Evolutionary conservation across 2,113 vertebrate species (phyloP).

Genomic region (Mixornis gularis): DNA sequence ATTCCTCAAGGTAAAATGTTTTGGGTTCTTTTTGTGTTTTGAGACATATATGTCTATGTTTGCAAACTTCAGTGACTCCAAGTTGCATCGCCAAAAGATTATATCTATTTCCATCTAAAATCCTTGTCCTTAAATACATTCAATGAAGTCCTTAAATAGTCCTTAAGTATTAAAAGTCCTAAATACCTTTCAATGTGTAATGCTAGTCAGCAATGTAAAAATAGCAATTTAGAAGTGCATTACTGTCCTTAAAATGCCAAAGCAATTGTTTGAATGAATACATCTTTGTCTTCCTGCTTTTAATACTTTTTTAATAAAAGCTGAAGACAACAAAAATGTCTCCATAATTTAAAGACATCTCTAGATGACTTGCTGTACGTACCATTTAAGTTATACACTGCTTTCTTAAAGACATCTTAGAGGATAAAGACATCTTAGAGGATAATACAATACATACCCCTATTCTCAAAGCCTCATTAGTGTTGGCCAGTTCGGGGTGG

Average conservation of each 20-base stretch:
- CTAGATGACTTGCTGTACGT: background rate
- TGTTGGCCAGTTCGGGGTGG: fast-evolving
- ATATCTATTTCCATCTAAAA: background rate
- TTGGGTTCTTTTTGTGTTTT: background rate
- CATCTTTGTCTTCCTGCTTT: background rate
- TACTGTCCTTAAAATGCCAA: background rate
- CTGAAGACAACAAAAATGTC: background rate
- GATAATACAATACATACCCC: background rate
- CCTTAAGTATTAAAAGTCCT: background rate
- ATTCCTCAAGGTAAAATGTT: background rate
- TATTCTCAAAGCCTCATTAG: background rate
- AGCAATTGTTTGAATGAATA: background rate
- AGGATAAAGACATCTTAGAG: background rate
- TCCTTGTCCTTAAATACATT: background rate
- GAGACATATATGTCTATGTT: background rate
- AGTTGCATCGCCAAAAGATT: background rate
- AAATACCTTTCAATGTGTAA: background rate
- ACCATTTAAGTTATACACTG: background rate
- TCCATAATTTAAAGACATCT: background rate
- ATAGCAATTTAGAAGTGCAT: background rate
- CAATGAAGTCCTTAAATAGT: background rate
- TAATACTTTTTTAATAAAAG: background rate
- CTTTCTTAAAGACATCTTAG: background rate
- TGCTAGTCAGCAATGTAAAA: background rate
- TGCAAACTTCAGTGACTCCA: background rate